Conservation (phyloP, 2,797 vertebrate genomes). For the Acipenser transmontanus region DNA sequence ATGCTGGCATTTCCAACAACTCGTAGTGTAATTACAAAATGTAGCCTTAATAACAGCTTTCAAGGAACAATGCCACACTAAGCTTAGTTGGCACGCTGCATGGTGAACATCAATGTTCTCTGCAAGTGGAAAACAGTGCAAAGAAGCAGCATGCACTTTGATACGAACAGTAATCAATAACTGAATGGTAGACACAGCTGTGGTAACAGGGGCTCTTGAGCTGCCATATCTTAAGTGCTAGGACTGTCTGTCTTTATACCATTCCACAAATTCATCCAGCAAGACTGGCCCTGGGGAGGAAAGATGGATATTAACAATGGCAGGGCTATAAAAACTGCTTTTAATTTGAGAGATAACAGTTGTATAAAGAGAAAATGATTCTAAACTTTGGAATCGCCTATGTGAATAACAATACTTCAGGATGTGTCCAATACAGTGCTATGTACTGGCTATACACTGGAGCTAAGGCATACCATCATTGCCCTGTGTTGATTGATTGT, state of each 20-base stretch:
- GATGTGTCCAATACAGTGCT: too few species aligned
- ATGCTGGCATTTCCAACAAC: conserved; percentile 72
- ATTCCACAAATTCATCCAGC: conserved; percentile 98
- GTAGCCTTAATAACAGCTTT: conserved; percentile 65
- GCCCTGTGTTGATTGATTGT: too few species aligned
- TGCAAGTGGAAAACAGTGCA: conserved; percentile 55
- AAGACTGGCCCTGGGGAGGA: conserved; percentile 87
- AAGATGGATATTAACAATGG: conserved; percentile 18
- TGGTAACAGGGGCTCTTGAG: conserved; percentile 77
- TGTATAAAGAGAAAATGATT: too few species aligned
- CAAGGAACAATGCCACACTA: conserved; percentile 66
- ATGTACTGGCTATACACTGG: too few species aligned
- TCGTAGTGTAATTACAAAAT: conserved; percentile 78
- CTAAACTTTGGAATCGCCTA: too few species aligned
- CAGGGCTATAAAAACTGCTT: too few species aligned
- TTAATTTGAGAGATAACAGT: too few species aligned
- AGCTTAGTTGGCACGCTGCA: conserved; percentile 57
- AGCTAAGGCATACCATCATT: too few species aligned
- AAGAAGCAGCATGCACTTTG: conserved; percentile 68
- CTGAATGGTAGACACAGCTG: conserved; percentile 71
- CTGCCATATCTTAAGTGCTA: conserved; percentile 67
- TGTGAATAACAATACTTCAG: too few species aligned
- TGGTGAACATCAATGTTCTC: conserved; percentile 56
- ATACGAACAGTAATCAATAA: conserved; percentile 69
- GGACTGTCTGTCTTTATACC: conserved; percentile 98